A percentile compares a stretch with the other conserved stretches of the same genome.
Conservation (phyloP, 2,797 vertebrate species). For the Myotis daubentonii region DNA sequence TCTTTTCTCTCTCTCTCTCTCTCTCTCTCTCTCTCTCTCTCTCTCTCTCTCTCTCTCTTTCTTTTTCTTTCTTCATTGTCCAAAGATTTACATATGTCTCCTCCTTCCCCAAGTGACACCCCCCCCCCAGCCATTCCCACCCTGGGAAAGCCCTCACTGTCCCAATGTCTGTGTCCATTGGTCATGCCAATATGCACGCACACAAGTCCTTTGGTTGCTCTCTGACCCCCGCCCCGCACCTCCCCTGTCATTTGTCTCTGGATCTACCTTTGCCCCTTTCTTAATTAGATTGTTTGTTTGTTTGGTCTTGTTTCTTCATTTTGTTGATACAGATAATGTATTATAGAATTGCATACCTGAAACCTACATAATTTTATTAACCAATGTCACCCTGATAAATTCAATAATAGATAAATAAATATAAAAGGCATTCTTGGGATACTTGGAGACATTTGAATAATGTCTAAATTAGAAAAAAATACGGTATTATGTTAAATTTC, state of each 20-base stretch:
- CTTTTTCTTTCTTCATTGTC: too few species aligned
- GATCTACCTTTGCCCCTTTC: background rate
- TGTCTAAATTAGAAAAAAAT: background rate
- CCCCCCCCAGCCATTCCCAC: too few species aligned
- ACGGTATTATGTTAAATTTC: background rate
- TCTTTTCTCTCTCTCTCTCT: too few species aligned
- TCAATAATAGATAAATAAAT: background rate
- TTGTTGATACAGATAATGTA: background rate
- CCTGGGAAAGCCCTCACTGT: too few species aligned
- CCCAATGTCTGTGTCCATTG: too few species aligned
- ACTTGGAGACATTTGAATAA: background rate
- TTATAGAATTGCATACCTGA: background rate
- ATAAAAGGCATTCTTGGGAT: background rate
- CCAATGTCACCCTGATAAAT: background rate
- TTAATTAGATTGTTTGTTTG: background rate
- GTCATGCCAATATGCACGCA: too few species aligned
- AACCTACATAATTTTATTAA: background rate
- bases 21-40: fast-evolving
- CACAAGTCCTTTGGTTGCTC: too few species aligned
- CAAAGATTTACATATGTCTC: too few species aligned
- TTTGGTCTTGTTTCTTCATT: background rate
- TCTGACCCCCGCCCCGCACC: too few species aligned
- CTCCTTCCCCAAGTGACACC: too few species aligned
- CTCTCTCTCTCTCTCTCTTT: too few species aligned
- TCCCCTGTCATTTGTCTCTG: too few species aligned